These are phyloP conservation scores for Pungitius pungitius DNA, from an alignment of 2,113 vertebrate species.

Conservation along the genomic window DNA sequence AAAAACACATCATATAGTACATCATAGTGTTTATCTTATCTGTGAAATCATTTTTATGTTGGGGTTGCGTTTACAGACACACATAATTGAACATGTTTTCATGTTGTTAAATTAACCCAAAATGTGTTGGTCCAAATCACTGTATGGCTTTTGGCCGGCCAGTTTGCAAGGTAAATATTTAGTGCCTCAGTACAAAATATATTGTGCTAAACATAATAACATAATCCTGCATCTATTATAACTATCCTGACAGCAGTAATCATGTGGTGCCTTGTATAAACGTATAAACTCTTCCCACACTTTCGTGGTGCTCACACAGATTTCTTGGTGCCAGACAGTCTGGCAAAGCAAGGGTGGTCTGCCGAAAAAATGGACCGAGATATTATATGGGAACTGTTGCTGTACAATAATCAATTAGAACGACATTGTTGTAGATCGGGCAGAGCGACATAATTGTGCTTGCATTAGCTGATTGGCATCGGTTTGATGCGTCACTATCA, in stretches of 20 bases:
- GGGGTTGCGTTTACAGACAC: not conserved
- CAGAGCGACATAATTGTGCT: not conserved
- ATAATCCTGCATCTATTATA: not conserved
- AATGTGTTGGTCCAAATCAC: not conserved
- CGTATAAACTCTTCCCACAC: conserved; percentile 14
- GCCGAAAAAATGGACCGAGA: conserved; percentile 38
- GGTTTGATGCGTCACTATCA: conserved; percentile 15
- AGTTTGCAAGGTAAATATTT: not conserved
- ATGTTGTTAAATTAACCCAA: conserved; percentile 10
- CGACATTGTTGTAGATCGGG: conserved; percentile 1
- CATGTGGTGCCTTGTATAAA: conserved; percentile 10
- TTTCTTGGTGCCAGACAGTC: conserved; percentile 58
- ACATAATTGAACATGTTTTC: not conserved
- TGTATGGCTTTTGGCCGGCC: not conserved
- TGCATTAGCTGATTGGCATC: conserved; percentile 12
- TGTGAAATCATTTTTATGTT: not conserved
- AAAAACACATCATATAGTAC: not conserved
- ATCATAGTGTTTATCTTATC: not conserved
- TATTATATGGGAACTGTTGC: conserved; percentile 47
- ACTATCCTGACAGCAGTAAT: conserved; percentile 29
- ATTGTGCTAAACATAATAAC: conserved; percentile 20
- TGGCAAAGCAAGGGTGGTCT: conserved; percentile 49
- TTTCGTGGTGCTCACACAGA: conserved; percentile 16
- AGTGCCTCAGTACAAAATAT: conserved; percentile 4
- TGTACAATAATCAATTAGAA: conserved; percentile 21